Conservation (phyloP, 2,888 invertebrate species). For the Onthophagus sagittarius region DNA sequence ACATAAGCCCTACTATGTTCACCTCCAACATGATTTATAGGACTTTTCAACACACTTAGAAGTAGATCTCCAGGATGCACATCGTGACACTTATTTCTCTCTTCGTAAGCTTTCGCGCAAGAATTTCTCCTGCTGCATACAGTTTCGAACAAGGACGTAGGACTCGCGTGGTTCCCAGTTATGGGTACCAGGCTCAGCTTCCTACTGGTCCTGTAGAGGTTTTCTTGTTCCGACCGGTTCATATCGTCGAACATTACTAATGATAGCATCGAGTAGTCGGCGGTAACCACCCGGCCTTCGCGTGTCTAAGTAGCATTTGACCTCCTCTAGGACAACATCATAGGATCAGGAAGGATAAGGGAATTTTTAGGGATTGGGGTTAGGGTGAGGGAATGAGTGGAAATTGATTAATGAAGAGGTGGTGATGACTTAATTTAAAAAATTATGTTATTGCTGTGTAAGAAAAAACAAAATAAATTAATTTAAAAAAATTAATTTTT, state of each 20-base stretch:
- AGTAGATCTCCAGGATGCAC: constrained; percentile 52
- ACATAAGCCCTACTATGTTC: constrained; percentile 41
- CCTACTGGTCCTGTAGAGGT: constrained; percentile 59
- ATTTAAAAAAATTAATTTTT: too few relatives aligned
- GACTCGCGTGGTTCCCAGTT: constrained; percentile 33
- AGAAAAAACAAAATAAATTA: not conserved
- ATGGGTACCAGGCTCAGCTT: constrained; percentile 52
- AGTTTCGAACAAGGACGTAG: constrained; percentile 26
- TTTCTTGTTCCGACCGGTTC: constrained; percentile 63
- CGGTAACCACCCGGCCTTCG: constrained; percentile 32
- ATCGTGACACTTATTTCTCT: constrained; percentile 17
- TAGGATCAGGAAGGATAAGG: not conserved
- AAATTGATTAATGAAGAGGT: not conserved
- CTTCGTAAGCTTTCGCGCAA: constrained; percentile 18
- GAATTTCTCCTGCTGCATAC: constrained; percentile 23
- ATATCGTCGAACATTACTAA: constrained; percentile 52
- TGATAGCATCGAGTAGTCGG: constrained; percentile 46
- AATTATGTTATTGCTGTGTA: not conserved
- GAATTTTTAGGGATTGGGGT: not conserved
- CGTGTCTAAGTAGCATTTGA: constrained; percentile 12
- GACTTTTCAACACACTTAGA: constrained; percentile 59
- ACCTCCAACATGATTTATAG: constrained; percentile 49
- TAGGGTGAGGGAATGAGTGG: not conserved
- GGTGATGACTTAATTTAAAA: not conserved
- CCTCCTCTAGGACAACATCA: constrained; percentile 25